Evolutionary conservation across 1,140 invertebrate genomes (phyloP).

Genomic region (Laupala kohalensis): DNA sequence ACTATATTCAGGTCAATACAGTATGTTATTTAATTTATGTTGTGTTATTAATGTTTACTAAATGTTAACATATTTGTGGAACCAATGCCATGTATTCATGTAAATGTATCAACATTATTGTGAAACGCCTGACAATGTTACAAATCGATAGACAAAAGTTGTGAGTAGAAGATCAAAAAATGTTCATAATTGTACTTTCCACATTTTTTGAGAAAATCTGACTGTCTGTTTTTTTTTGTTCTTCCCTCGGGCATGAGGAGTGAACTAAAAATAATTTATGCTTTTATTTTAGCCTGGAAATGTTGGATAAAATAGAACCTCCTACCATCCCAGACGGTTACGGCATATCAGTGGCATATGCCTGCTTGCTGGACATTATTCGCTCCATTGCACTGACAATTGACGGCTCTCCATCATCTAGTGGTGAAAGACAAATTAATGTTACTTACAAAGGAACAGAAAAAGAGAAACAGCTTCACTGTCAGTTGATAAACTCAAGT

Average conservation of each 20-base stretch:
- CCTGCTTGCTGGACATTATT: slow-evolving; percentile 79
- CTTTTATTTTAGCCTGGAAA: slow-evolving; percentile 62
- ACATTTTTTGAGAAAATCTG: slow-evolving; percentile 32
- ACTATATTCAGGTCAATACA: too few relatives aligned
- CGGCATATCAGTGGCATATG: slow-evolving; percentile 87
- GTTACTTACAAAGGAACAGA: slow-evolving; percentile 32
- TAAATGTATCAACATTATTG: too few relatives aligned
- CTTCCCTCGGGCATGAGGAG: slow-evolving; percentile 73
- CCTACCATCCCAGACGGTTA: slow-evolving; percentile 87
- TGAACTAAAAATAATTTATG: slow-evolving; percentile 64
- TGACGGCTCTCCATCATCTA: slow-evolving; percentile 37
- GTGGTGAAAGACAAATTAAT: slow-evolving; percentile 20
- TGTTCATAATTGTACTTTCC: too few relatives aligned
- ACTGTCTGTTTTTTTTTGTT: slow-evolving; percentile 72
- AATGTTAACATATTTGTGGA: too few relatives aligned
- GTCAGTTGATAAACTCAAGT: slow-evolving; percentile 81
- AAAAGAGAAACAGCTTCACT: slow-evolving; percentile 42
- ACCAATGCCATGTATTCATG: too few relatives aligned
- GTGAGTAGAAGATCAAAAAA: too few relatives aligned
- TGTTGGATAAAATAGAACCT: slow-evolving; percentile 90
- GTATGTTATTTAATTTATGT: too few relatives aligned
- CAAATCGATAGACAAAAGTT: too few relatives aligned
- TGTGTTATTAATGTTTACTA: too few relatives aligned
- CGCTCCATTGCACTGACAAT: slow-evolving; percentile 59
- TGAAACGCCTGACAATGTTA: too few relatives aligned